phyloP scores from a whole-genome alignment of 2,888 invertebrate species.

The Lycophotia porphyrea region DNA sequence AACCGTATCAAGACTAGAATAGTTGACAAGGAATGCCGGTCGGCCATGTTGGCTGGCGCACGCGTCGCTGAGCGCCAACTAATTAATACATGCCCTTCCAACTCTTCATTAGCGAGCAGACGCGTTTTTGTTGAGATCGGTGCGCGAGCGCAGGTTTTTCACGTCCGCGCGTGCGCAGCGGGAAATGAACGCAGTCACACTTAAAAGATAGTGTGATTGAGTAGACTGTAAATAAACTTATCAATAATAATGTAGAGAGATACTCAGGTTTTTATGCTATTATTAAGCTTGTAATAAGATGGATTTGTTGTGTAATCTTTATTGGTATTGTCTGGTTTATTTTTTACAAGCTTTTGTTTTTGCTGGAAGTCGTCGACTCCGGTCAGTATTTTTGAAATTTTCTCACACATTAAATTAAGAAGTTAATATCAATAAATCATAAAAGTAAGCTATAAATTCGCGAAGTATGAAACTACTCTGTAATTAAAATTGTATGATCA shows the following conservation, averaged over 20 bases:
- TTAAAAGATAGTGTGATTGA: conserved; percentile 25
- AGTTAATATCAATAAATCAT: conserved; percentile 63
- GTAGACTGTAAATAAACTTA: conserved; percentile 16
- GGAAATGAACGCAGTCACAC: conserved; percentile 44
- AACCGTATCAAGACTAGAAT: conserved; percentile 70
- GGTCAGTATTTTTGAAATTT: conserved; percentile 37
- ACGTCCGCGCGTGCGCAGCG: conserved; percentile 53
- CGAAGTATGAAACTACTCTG: conserved; percentile 43
- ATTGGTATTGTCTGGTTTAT: conserved; percentile 7
- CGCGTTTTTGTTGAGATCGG: conserved; percentile 79
- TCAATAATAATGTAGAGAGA: conserved; percentile 4
- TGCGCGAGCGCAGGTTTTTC: conserved; percentile 64
- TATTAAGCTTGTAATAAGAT: conserved; percentile 2
- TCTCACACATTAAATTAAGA: conserved; percentile 44
- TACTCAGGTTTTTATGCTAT: conserved; percentile 2
- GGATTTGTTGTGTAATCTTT: conserved; percentile 8
- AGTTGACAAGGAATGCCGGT: conserved; percentile 68
- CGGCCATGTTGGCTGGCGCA: conserved; percentile 75
- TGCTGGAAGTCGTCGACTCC: conserved; percentile 47
- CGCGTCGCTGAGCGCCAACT: conserved; percentile 82
- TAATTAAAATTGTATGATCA: conserved; percentile 64
- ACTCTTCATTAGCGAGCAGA: conserved; percentile 85
- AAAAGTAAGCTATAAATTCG: conserved; percentile 57
- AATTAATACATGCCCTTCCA: conserved; percentile 86
- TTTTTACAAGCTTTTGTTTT: conserved; percentile 27